Base-by-base conservation (phyloP, 2,113 vertebrate genomes). In the Cervus canadensis region DNA sequence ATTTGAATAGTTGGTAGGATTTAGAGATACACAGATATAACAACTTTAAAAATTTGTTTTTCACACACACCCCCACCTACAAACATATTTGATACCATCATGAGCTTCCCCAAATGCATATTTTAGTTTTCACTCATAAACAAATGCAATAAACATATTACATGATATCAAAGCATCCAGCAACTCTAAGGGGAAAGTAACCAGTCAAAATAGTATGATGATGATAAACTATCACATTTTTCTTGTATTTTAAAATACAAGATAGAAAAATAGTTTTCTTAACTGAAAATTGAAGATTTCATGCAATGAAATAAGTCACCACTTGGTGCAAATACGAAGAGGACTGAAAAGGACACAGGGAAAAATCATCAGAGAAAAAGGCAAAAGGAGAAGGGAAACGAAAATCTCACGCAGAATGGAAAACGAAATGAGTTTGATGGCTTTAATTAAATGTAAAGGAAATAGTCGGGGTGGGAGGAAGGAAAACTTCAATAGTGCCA, bases 361-460 rank as follows among this genome's bases (percentile, higher is more conserved):
- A 60, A 62, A 87, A 71, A 33, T 71, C 67, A n/a, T 60, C 7
- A 78, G 43, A 17, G 48, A 26, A 84, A 64, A 93, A 88, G 64
- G 54, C 43, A 71, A 60, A 45, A 62, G 45, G 52, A 64, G 57
- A 54, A 74, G 36, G 33, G 7, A 71, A 26, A 91, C 0, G 9
- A 78, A 92, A 94, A 54, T 28, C 45, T 67, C 23, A 17, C 0
- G 2, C 30, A 91, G 83, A 95, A 93, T 89, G 40, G 84, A 92
- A 88, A 97, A 56, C 0, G 52, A 85, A 97, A 97, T 76, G 79
- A 87, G 43, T 93, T 56, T 95, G 97, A 97, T 95, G 71, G 74
- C 56, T 97, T 98, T 97, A 98, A 98, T 95, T 97, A 89, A 97
- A 97, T 95, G 74, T 97, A 92, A 95, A 96, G 96, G 83, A 95